Evolutionary conservation across 2,113 vertebrate species (phyloP).

Genomic region (Tympanuchus pallidicinctus): DNA sequence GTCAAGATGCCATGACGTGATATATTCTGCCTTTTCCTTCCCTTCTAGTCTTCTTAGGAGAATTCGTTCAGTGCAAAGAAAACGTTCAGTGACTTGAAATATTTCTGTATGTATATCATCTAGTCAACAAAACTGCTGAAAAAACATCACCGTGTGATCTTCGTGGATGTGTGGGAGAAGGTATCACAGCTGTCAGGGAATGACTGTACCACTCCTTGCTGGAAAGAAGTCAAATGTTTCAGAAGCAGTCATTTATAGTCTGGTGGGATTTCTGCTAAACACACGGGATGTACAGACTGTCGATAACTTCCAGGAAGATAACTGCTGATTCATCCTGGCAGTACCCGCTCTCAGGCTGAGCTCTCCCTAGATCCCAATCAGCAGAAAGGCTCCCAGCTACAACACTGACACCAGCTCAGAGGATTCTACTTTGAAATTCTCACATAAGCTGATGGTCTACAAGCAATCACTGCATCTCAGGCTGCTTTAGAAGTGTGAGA

Average conservation of each 20-base stretch:
- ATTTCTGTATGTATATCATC: conserved; percentile 23
- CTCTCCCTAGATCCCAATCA: background rate
- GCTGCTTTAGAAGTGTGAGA: background rate
- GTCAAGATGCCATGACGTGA: background rate
- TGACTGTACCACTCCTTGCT: conserved; percentile 42
- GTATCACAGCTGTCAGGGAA: conserved; percentile 37
- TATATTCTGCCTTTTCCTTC: background rate
- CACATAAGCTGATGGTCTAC: accelerated
- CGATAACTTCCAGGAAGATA: background rate
- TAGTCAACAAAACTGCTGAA: conserved; percentile 54
- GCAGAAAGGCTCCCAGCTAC: background rate
- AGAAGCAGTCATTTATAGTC: conserved; percentile 16
- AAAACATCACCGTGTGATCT: conserved; percentile 55
- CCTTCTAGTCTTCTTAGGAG: background rate
- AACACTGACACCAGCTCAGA: background rate
- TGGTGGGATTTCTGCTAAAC: conserved; percentile 7
- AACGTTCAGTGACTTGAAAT: background rate
- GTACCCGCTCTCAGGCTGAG: background rate
- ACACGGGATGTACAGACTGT: conserved; percentile 28
- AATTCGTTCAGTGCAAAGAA: background rate
- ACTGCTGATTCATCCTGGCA: conserved; percentile 53
- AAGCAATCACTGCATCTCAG: background rate
- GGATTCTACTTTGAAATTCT: background rate
- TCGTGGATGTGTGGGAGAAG: conserved; percentile 14
- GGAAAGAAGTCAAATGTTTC: conserved; percentile 23